Evolutionary conservation across 2,888 invertebrate species (phyloP), one percentile per base, ranked within the genome.

Genomic region (Lasioglossum pauxillum): DNA sequence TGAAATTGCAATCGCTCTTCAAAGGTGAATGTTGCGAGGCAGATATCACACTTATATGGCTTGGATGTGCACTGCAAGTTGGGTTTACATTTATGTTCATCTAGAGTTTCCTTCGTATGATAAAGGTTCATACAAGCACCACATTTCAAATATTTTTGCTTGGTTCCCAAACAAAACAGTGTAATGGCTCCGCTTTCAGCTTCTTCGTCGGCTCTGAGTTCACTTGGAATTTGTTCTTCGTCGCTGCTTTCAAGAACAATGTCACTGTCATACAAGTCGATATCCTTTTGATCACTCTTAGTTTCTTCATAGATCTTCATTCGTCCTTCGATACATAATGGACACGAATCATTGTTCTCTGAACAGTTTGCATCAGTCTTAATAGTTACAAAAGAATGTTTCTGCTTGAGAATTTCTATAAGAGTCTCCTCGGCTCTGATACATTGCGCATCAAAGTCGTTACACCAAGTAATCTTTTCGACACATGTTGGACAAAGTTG

Each of bases 61-160:
- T 89, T 91, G 0, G 93, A 90, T 10, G 93, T 94, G 44, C 83
- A 88, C 44, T 91, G 92, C 4, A 91, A 81, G 69, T 86, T 91
- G 0, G 93, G 93, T 64, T 93, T 93, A 35, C 94, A 93, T 75
- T 93, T 93, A 78, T 93, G 93, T 69, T 75, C 80, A 27, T 93
- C 90, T 7, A 94, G 75, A 10, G 89, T 92, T 67, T 93, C 93
- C n/a, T 91, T 89, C 2, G 92, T 93, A 31, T 91, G 91, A 78
- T 93, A 94, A 1, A 93, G 88, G 89, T 94, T 93, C 93, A 93
- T 93, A 49, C 94, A 93, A 10, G 93, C 93, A 0, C 92, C 90
- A 8, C 94, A 94, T 87, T 93, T 93, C 1, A 93, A 75, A 75
- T 93, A 93, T 35, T 91, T 91, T 23, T 93, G 92, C 12, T 84